Evolutionary conservation across 1,140 invertebrate genomes (phyloP).

Genomic region (Brachionus koreanus): DNA sequence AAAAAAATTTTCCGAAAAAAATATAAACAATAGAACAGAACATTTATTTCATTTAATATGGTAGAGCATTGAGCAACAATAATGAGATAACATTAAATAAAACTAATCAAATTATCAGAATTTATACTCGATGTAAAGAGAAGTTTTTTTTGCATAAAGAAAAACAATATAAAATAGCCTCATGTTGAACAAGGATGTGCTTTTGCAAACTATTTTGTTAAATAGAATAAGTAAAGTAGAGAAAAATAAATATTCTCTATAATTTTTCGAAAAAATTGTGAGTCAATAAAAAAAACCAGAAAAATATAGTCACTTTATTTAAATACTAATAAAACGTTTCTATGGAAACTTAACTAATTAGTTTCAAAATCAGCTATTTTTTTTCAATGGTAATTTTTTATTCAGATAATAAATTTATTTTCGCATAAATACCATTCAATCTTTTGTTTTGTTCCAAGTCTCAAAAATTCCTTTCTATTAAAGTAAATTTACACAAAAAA

Average conservation of each 20-base stretch:
- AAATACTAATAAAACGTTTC: background rate
- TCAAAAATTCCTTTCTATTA: background rate
- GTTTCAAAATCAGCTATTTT: background rate
- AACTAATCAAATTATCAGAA: no score
- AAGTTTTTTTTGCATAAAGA: no score
- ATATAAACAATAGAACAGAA: no score
- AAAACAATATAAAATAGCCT: no score
- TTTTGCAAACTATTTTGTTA: no score
- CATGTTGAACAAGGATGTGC: no score
- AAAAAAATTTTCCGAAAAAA: no score
- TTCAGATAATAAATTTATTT: constrained; percentile 21
- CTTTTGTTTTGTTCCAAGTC: background rate
- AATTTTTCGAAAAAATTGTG: background rate
- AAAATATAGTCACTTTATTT: background rate
- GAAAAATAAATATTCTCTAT: background rate
- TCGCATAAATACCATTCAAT: background rate
- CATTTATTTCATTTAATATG: no score
- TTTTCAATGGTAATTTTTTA: constrained; percentile 3
- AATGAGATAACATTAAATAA: no score
- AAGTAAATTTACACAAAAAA: background rate
- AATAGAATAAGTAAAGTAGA: background rate
- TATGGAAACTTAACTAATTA: background rate
- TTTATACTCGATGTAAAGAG: no score
- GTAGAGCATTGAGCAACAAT: no score
- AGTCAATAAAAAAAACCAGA: background rate